Conservation (phyloP, 2,797 vertebrate genomes). For the Taeniopygia guttata region DNA sequence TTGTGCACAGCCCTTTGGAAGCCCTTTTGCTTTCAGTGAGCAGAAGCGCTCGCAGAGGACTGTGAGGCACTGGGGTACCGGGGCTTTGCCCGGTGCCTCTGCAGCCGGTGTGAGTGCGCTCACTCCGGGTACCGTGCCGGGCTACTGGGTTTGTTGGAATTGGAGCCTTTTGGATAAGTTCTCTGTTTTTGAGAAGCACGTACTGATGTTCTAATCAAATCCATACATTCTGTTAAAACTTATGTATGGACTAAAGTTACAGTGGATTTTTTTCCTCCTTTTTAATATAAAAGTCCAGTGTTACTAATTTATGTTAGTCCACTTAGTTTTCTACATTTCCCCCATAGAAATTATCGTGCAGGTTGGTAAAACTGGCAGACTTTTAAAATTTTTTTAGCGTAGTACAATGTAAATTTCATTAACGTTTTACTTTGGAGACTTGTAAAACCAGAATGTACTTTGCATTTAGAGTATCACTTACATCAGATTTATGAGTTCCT, state of each 20-base stretch:
- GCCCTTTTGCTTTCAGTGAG: accelerated
- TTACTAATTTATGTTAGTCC: not conserved
- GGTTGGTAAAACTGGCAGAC: not conserved
- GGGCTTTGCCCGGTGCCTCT: too few species aligned
- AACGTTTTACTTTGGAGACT: not conserved
- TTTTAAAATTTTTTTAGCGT: not conserved
- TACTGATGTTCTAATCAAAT: not conserved
- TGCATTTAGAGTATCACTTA: not conserved
- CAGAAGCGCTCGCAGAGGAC: accelerated
- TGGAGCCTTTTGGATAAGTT: accelerated
- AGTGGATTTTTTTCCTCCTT: not conserved
- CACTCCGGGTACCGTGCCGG: accelerated
- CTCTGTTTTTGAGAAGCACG: not conserved
- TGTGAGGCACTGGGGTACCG: accelerated
- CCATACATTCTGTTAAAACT: not conserved
- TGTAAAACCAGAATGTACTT: not conserved
- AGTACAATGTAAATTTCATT: not conserved
- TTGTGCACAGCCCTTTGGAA: not conserved
- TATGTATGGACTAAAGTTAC: not conserved
- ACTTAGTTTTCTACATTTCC: not conserved
- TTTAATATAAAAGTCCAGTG: not conserved
- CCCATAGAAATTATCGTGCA: not conserved
- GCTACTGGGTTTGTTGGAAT: accelerated
- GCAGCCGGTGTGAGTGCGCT: too few species aligned
- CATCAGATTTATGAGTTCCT: not conserved